Conservation (phyloP, 2,888 invertebrate genomes). For the Polydrusus pterygomalis region DNA sequence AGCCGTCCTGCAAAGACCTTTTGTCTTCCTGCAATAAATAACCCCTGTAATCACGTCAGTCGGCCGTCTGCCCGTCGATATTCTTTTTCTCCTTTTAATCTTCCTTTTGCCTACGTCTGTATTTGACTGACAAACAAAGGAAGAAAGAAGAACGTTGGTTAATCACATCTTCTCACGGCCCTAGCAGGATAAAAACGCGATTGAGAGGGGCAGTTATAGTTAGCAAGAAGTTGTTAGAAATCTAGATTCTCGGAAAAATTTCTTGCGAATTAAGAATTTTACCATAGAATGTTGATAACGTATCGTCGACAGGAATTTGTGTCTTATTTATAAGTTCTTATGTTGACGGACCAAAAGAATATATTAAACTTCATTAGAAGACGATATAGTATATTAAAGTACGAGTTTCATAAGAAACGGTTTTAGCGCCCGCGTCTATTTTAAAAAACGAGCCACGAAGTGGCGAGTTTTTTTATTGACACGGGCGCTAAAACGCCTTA, state of each 20-base stretch:
- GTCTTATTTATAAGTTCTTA: too few relatives aligned
- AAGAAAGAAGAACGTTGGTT: slow-evolving; percentile 13
- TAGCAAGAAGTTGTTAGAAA: background rate
- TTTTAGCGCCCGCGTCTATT: too few relatives aligned
- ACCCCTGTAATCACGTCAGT: slow-evolving; percentile 25
- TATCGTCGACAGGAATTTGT: too few relatives aligned
- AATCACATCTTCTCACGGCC: slow-evolving; percentile 15
- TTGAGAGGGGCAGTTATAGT: background rate
- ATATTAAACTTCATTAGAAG: too few relatives aligned
- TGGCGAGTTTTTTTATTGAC: too few relatives aligned
- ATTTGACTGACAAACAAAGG: slow-evolving; percentile 19
- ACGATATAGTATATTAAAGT: too few relatives aligned
- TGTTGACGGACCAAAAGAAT: too few relatives aligned
- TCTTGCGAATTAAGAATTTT: background rate
- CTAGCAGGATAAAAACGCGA: background rate
- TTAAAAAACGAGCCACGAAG: too few relatives aligned
- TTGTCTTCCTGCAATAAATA: slow-evolving; percentile 29
- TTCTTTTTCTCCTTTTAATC: slow-evolving; percentile 11
- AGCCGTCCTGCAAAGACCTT: slow-evolving; percentile 15
- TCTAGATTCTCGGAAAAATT: background rate
- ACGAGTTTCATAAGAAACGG: too few relatives aligned
- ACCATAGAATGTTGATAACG: background rate
- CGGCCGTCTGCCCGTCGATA: slow-evolving; percentile 14
- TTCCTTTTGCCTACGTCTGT: slow-evolving; percentile 14
- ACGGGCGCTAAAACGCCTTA: too few relatives aligned